These are phyloP conservation scores for Lepidochitona cinerea DNA, from an alignment of 2,888 invertebrate genomes.

Conservation along the genomic window DNA sequence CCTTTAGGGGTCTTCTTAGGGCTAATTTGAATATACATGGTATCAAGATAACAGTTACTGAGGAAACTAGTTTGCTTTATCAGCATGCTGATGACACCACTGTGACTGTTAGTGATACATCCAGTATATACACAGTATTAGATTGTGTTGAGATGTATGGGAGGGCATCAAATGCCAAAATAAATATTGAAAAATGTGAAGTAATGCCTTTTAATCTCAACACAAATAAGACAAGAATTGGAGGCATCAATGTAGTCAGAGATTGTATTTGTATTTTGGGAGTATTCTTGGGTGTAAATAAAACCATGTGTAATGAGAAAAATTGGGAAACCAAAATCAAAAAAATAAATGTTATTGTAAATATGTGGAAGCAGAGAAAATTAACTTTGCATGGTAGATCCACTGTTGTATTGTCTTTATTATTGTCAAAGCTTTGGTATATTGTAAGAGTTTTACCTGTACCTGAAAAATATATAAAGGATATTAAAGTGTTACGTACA, in stretches of 20 bases:
- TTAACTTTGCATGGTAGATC: neutral
- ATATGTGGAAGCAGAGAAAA: neutral
- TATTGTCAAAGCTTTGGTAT: neutral
- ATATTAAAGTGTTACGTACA: too few relatives aligned
- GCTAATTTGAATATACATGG: neutral
- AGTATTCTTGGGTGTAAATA: neutral
- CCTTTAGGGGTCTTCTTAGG: neutral
- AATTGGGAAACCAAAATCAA: neutral
- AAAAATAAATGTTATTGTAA: neutral
- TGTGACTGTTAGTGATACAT: neutral
- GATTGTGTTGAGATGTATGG: neutral
- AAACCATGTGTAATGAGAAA: neutral
- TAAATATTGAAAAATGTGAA: neutral
- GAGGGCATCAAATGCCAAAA: neutral
- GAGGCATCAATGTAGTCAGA: too few relatives aligned
- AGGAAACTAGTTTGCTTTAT: neutral
- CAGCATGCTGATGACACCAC: neutral
- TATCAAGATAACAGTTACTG: neutral
- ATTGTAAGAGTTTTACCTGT: neutral
- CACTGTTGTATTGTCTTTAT: neutral
- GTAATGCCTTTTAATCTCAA: too few relatives aligned
- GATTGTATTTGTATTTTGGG: neutral
- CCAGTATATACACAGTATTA: neutral
- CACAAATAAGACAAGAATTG: too few relatives aligned
- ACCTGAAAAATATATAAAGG: neutral